Evolutionary conservation across 2,888 invertebrate species (phyloP), one percentile per base, ranked within the genome.

Genomic region (Acronicta alni): DNA sequence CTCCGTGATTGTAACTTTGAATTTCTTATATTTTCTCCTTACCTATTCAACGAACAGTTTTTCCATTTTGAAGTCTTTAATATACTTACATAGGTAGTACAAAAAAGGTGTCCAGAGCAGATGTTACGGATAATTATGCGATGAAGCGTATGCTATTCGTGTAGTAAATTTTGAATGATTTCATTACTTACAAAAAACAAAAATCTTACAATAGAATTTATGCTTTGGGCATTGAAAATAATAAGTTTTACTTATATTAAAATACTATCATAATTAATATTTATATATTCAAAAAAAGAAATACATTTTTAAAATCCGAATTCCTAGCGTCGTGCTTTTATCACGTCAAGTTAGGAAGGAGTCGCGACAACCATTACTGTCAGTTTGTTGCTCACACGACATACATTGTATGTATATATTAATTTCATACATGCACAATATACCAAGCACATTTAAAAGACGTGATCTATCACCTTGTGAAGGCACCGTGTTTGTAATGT

Each of bases 1-100:
- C 51, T 20, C 39, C 9, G 55, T 69, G 73, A 72, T 72, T 72
- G 58, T 64, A 26, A 16, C 55, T 51, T 47, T 15, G 41, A 57
- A 57, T 57, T 63, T 55, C 12, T 30, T 54, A 46, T 54, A 55
- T 55, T 54, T 67, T 57, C 32, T 38, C 41, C 23, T 52, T 53
- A 53, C 8, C 26, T 53, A 42, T 57, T 67, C 17, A 14, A 14
- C 9, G 12, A 47, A 17, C 41, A 53, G 44, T 1, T 38, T 48
- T 38, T 35, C 15, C 14, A 30, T 10, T 46, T 12, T 2, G 8
- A 43, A 23, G 15, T 3, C 17, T 32, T 41, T 1, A 2, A 12
- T 18, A 18, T 1, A 1, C 30, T 30, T 10, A 3, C 8, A 7
- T 9, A 26, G 2, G 30, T 9, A 12, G 0, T 9, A 2, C 30